Base-by-base conservation (phyloP, 2,797 vertebrate species). In the Pelodytes ibericus region DNA sequence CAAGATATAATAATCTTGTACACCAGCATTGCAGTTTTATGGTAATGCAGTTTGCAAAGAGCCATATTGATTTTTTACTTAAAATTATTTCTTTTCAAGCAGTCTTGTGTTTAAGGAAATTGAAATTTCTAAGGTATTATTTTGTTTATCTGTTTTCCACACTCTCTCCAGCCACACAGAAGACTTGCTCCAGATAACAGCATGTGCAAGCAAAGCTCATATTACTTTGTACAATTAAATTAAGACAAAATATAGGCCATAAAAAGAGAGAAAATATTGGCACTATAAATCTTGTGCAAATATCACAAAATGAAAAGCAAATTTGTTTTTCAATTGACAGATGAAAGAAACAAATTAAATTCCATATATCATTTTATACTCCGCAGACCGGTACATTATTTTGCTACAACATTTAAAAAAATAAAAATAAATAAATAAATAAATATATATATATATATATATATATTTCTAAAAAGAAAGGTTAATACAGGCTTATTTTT, bases 311-410 rank as follows among this genome's bases (percentile, higher is more conserved):
- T 72, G 30, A 67, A 78, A 60, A 78, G 64, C 44, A 72, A 60
- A 66, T 78, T 20, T 51, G 44, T 49, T 60, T 44, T 72, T 65
- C 33, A 66, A 66, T 33, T 72, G 44, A 22, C 31, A 66, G 62
- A 72, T 66, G 61, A 78, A 71, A n/a, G 31, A 36, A 72, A 51
- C 25, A 72, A 60, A 78, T 78, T 78, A 78, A 78, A 78, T 53
- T 59, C 69, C 29, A 67, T 72, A 36, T 26, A 72, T 78, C 62
- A 72, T 39, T 27, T 47, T 63, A 26, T 8, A 47, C 27, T 71
- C 30, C 47, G 22, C 31, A 33, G 70, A 49, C 30, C n/a, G 27
- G 36, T 58, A 26, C 6, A 27, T 74, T 47, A 56, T 13, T 26
- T 26, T 61, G 51, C 20, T 27, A 11, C 56, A 58, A 26, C 26